A percentile compares a stretch with the other conserved stretches of the same genome.
Conservation (phyloP, 2,888 invertebrate genomes). For the Pristionchus maxplancki region DNA sequence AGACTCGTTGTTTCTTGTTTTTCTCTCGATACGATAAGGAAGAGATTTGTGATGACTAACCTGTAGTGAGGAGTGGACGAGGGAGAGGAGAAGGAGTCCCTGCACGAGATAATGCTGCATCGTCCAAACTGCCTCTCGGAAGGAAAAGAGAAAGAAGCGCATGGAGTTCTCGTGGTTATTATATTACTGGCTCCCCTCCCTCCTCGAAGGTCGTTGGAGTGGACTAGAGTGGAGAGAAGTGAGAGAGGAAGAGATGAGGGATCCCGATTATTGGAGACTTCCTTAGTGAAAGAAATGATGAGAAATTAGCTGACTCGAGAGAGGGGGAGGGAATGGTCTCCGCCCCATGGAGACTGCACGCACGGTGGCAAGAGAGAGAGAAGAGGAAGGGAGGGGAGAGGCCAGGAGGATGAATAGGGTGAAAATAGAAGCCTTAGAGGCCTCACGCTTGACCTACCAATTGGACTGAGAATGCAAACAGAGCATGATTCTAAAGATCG, state of each 20-base stretch:
- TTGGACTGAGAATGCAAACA: not conserved
- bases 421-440: conserved; percentile 7
- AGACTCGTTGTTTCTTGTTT: not conserved
- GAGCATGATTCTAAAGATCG: not conserved
- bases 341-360: not conserved
- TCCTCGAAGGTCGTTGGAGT: conserved; percentile 14
- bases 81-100: not conserved
- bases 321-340: not conserved
- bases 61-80: conserved; percentile 3
- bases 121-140: not conserved
- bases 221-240: not conserved
- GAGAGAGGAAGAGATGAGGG: not conserved
- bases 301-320: not conserved
- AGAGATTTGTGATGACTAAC: not conserved
- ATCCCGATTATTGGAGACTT: conserved; percentile 32
- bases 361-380: not conserved
- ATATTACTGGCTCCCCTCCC: not conserved
- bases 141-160: not conserved
- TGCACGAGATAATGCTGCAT: not conserved
- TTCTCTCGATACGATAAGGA: not conserved
- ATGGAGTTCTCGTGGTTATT: conserved; percentile 39
- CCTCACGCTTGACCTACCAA: conserved; percentile 32
- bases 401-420: not conserved
- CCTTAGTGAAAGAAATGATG: conserved; percentile 26
- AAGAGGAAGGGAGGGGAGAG: not conserved